Percentiles rank a stretch among this genome's conserved stretches.
Evolutionary conservation across 1,140 invertebrate species (phyloP).

Genomic region (Saxidomus purpurata): DNA sequence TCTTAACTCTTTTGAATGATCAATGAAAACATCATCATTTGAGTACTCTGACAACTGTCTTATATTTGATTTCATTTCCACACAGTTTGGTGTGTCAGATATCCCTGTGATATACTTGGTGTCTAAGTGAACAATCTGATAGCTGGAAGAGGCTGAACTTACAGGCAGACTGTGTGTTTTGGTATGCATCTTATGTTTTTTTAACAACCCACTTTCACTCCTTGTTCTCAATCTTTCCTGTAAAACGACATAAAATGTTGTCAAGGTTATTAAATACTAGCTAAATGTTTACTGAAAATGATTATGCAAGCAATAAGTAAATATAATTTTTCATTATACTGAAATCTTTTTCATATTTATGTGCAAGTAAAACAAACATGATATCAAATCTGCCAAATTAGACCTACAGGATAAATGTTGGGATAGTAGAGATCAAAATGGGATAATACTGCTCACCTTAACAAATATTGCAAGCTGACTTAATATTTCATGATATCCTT

Average conservation of each 20-base stretch:
- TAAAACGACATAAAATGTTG: background rate
- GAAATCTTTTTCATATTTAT: no score
- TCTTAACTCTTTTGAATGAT: slow-evolving; percentile 18
- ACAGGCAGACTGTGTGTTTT: slow-evolving; percentile 28
- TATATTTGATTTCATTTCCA: background rate
- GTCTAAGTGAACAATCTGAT: slow-evolving; percentile 81
- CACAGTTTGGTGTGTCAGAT: slow-evolving; percentile 40
- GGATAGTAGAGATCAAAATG: no score
- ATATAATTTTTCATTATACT: no score
- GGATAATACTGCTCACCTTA: no score
- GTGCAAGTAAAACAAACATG: no score
- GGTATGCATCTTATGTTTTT: slow-evolving; percentile 22
- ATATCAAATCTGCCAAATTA: no score
- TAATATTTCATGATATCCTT: no score
- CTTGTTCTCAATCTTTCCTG: slow-evolving; percentile 71
- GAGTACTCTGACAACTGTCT: background rate
- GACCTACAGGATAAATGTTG: no score
- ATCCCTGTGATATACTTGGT: slow-evolving; percentile 80
- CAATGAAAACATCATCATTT: slow-evolving; percentile 31
- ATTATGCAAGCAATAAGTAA: no score
- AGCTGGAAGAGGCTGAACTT: slow-evolving; percentile 44
- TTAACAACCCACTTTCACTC: slow-evolving; percentile 63
- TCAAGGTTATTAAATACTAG: no score
- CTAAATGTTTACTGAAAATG: no score
- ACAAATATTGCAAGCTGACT: no score